Evolutionary conservation across 2,888 invertebrate genomes (phyloP), one percentile per base, ranked within the genome.

Genomic region (Eupsilia transversa): DNA sequence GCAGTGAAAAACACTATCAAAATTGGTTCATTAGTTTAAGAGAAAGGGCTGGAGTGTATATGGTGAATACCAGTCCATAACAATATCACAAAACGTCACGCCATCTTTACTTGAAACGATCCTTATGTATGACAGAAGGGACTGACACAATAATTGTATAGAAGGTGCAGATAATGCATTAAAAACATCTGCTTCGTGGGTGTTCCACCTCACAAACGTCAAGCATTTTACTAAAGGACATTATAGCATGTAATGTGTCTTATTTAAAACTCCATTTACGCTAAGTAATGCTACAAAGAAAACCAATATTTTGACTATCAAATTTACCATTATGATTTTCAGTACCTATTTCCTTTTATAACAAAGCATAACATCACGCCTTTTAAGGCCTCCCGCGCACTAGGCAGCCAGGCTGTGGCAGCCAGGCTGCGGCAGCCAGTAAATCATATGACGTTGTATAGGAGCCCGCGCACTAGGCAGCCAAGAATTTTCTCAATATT

Each of bases 141-240:
- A 43, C 65, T 70, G 80, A 71, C 70, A 84, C 52, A 70, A 38
- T 81, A 81, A 83, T 84, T 77, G 49, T 64, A 60, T 43, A 23
- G 63, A 35, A 43, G 23, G 27, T 33, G 1, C 41, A 33, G 20
- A 43, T 41, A 17, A 46, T 60, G 46, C 35, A 74, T 77, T 80
- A 63, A 76, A 80, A 73, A 69, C 59, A 56, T 63, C 20, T n/a
- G 52, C 64, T n/a, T 56, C 72, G 64, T 75, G 67, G 67, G 74
- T n/a, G 82, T 77, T 43, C 61, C 49, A 54, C 23, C 20, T 59
- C 4, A 46, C 20, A 41, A 65, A 68, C 59, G 46, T 70, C 67
- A 56, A 43, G 43, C 14, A 63, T 35, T 68, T 46, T n/a, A 68
- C 7, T 72, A 59, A n/a, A 63, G 12, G 33, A 43, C 43, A 30